Base-by-base conservation (phyloP, 2,797 vertebrate genomes). In the Leptatherina wallacei region DNA sequence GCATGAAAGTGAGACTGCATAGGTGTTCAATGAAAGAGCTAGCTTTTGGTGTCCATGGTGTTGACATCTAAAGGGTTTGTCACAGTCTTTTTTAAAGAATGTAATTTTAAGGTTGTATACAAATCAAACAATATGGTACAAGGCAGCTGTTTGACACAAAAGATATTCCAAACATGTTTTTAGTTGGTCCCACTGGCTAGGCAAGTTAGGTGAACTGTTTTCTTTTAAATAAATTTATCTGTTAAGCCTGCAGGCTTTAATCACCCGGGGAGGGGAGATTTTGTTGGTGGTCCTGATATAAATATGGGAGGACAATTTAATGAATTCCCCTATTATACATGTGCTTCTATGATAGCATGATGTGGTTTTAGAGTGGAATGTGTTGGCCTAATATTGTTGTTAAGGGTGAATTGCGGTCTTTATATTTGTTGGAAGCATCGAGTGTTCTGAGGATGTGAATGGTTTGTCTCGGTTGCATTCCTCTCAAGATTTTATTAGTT, bases 1-100 rank as follows among this genome's bases (percentile, higher is more conserved):
- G 87, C 89, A 83, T 90, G 88, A 89, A 87, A 87, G 85, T 78
- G 90, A 88, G 83, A 78, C 35, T 69, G 51, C 80, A 84, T 71
- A 81, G 80, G 67, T 66, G 70, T 73, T 90, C 69, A 78, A 84
- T 90, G 77, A 77, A 69, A 74, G 61, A 71, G 10, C 9, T 7
- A 40, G 6, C 22, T 10, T 54, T 52, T 54, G 38, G 22, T 65
- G 36, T 29, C 49, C 24, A 3, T 16, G 16, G 10, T 54, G 35
- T 52, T 36, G 1, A 51, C 14, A 20, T 36, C 63, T 18, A 7
- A n/a, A 54, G 35, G 35, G 38, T 42, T 44, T 6, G 49, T 52
- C 10, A 13, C 7, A 20, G 8, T 38, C 35, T n/a, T 22, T 38
- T 47, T 64, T 51, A 16, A 33, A 64, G 7, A n/a, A 9, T 9